These are phyloP conservation scores for Drosophila maculinotata DNA, from an alignment of 2,888 invertebrate genomes.

Conservation along the genomic window DNA sequence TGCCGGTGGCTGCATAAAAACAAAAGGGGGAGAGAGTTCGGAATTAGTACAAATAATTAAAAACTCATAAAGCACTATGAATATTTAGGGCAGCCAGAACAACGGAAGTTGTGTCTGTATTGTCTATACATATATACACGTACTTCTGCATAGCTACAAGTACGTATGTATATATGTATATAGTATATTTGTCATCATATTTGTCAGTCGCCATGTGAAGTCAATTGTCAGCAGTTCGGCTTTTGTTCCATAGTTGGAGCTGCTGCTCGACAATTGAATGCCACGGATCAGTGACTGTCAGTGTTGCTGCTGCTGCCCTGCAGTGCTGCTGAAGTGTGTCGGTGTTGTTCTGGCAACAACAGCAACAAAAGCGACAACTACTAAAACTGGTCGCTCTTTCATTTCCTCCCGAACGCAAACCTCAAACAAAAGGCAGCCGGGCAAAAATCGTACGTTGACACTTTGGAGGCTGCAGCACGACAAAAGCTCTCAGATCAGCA, in stretches of 20 bases:
- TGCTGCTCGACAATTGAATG: conserved; percentile 67
- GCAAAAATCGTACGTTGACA: conserved; percentile 81
- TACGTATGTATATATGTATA: background rate
- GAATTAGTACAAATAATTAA: conserved; percentile 44
- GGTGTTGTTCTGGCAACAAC: conserved; percentile 30
- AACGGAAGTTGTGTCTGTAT: conserved; percentile 53
- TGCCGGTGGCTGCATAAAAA: conserved; percentile 47
- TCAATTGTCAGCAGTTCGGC: conserved; percentile 61
- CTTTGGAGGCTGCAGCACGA: conserved; percentile 49
- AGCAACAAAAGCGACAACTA: conserved; percentile 14
- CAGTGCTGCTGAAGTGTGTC: conserved; percentile 54
- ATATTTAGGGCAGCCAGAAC: conserved; percentile 52
- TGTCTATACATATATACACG: conserved; percentile 1
- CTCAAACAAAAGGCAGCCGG: conserved; percentile 55
- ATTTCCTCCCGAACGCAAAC: conserved; percentile 25
- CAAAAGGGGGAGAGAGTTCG: background rate
- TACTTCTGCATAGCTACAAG: background rate
- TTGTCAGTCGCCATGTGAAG: conserved; percentile 50
- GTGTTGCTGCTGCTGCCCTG: conserved; percentile 25
- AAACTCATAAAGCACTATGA: conserved; percentile 28
- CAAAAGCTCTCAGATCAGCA: conserved; percentile 33
- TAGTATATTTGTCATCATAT: conserved; percentile 50
- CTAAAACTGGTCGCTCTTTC: conserved; percentile 50
- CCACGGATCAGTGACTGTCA: conserved; percentile 79
- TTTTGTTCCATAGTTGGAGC: conserved; percentile 55